Conservation (phyloP, 2,797 vertebrate genomes). For the Etheostoma nigrum region DNA sequence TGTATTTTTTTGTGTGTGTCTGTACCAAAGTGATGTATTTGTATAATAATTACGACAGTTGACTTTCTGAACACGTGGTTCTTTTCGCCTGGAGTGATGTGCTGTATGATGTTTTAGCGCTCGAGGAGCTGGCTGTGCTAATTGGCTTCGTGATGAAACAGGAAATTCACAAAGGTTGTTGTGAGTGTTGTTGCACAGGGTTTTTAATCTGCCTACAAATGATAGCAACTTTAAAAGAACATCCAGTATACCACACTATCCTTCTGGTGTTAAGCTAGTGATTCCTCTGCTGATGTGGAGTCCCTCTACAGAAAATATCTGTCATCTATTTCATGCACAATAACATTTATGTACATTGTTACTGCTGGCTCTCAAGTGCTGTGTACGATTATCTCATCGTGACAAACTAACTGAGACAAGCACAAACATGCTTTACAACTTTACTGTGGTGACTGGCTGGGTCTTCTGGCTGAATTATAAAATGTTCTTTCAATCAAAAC, state of each 20-base stretch:
- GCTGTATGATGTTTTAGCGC: constrained; percentile 19
- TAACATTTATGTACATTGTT: not conserved
- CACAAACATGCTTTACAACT: not conserved
- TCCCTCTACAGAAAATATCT: not conserved
- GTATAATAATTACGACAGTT: constrained; percentile 2
- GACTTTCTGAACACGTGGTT: constrained; percentile 18
- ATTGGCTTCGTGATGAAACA: constrained; percentile 37
- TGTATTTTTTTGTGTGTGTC: not conserved
- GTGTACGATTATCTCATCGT: not conserved
- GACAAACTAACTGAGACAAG: not conserved
- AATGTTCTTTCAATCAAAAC: not conserved
- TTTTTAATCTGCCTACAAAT: constrained; percentile 36
- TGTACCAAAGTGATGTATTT: constrained; percentile 2
- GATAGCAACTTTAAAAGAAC: constrained; percentile 21
- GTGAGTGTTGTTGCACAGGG: constrained; percentile 12
- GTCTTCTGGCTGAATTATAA: not conserved
- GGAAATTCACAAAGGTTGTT: constrained; percentile 32
- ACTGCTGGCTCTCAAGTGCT: not conserved
- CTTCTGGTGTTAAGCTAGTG: not conserved
- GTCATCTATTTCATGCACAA: not conserved
- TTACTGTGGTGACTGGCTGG: not conserved
- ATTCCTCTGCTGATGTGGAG: not conserved
- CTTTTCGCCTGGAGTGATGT: constrained; percentile 25
- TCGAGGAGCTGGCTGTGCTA: constrained; percentile 15
- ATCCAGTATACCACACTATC: constrained; percentile 1